Evolutionary conservation across 2,888 invertebrate genomes (phyloP).

Genomic region (Rapana venosa): DNA sequence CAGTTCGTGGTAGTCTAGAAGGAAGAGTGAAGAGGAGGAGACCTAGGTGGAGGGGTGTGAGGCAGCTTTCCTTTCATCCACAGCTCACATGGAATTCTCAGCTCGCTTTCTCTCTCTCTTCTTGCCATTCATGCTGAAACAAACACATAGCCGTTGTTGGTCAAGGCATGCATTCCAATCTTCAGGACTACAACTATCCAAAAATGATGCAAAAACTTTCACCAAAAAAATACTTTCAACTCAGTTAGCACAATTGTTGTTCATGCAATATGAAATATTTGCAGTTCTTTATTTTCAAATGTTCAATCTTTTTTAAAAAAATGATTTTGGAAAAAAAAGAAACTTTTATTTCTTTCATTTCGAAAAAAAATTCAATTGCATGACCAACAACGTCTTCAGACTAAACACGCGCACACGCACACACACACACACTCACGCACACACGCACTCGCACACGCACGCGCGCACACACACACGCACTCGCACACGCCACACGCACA

Average conservation of each 20-base stretch:
- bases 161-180: background rate
- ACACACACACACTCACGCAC: background rate
- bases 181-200: background rate
- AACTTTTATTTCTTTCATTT: too few species aligned
- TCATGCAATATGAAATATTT: too few species aligned
- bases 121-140: constrained; percentile 13
- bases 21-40: background rate
- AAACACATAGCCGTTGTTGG: constrained; percentile 24
- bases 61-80: background rate
- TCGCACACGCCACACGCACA: constrained; percentile 18
- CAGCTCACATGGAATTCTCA: background rate
- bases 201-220: background rate
- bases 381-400: constrained; percentile 4
- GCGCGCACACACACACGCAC: background rate
- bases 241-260: too few species aligned
- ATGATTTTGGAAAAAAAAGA: too few species aligned
- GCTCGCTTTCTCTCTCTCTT: background rate
- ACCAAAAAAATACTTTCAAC: too few species aligned
- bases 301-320: too few species aligned
- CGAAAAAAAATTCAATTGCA: background rate
- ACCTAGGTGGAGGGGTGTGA: too few species aligned
- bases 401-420: background rate
- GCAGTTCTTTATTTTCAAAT: too few species aligned
- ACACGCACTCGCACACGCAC: background rate
- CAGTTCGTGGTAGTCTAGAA: background rate